Evolutionary conservation across 1,140 invertebrate species (phyloP).

Genomic region (Anastrepha ludens): DNA sequence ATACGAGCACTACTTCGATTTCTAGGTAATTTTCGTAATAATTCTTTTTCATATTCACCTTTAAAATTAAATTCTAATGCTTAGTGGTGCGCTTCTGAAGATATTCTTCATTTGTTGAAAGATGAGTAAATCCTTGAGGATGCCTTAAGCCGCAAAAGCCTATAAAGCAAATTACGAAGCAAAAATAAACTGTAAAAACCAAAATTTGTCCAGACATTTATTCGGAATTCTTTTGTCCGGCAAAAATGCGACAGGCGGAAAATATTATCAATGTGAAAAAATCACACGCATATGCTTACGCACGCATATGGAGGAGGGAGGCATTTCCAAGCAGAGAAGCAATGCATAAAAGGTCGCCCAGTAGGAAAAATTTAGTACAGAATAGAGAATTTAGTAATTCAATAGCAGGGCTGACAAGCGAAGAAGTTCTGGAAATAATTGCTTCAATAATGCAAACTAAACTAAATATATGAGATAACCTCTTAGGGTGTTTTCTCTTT

Average conservation of each 20-base stretch:
- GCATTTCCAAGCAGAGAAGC: not conserved
- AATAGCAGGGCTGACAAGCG: no score
- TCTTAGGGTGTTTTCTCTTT: no score
- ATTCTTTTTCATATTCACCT: not conserved
- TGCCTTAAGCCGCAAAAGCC: constrained; percentile 46
- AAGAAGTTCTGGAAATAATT: no score
- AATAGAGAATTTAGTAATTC: no score
- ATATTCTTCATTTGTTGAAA: constrained; percentile 1
- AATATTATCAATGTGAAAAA: not conserved
- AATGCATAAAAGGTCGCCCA: not conserved
- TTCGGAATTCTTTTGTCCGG: constrained; percentile 40
- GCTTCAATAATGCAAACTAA: no score
- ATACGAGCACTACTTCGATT: not conserved
- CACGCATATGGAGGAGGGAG: not conserved
- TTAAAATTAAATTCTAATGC: not conserved
- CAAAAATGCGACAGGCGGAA: constrained; percentile 25
- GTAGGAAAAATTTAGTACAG: not conserved
- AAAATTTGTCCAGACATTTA: constrained; percentile 39
- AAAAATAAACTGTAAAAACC: not conserved
- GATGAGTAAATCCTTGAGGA: constrained; percentile 15
- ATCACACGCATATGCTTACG: not conserved
- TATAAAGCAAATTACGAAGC: not conserved
- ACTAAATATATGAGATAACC: no score
- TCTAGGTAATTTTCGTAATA: not conserved
- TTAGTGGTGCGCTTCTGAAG: not conserved